Evolutionary conservation across 2,113 vertebrate species (phyloP).

Genomic region (Mastomys coucha): DNA sequence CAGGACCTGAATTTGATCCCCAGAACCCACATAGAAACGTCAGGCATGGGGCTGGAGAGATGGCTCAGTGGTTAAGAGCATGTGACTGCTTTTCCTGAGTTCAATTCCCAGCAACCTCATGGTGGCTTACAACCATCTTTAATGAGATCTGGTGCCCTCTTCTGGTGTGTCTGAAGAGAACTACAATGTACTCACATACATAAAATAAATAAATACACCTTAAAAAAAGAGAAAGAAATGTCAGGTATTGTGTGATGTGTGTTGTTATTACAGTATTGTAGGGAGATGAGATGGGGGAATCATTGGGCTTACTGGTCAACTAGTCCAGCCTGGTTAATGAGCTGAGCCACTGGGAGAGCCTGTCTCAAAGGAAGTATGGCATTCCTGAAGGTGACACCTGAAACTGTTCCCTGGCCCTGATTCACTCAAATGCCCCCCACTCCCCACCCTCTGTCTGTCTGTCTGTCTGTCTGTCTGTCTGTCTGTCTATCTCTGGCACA

Average conservation of each 20-base stretch:
- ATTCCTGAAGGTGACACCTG: background rate
- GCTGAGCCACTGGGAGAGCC: background rate
- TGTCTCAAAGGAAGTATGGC: background rate
- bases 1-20: background rate
- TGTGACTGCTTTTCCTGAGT: no score
- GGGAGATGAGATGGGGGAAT: background rate
- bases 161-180: no score
- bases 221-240: background rate
- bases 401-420: background rate
- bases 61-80: no score
- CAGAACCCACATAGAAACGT: background rate
- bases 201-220: no score
- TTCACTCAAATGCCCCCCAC: background rate
- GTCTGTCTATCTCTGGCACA: background rate
- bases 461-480: no score
- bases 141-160: no score
- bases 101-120: no score
- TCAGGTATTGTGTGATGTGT: background rate
- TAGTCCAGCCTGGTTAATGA: background rate
- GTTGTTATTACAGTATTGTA: background rate
- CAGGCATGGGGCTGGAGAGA: no score
- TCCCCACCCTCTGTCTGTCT: no score
- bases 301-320: background rate
- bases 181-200: no score
- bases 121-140: no score